Evolutionary conservation across 2,888 invertebrate species (phyloP), one percentile per base, ranked within the genome.

Genomic region (Sisyra nigra): DNA sequence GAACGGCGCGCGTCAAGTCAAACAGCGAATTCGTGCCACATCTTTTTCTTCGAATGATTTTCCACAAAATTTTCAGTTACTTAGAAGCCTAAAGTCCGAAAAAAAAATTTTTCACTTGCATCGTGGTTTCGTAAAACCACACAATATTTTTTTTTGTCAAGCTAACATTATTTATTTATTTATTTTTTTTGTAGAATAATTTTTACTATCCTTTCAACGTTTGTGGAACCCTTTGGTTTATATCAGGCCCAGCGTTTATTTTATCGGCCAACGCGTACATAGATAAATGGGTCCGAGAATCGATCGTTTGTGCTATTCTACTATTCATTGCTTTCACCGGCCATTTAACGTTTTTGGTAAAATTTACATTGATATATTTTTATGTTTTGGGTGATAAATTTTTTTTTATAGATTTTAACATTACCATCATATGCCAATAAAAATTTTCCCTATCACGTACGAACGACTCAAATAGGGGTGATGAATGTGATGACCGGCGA

Each of bases 381-480:
- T n/a, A n/a, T n/a, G n/a, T n/a, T n/a, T n/a, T n/a, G n/a, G n/a
- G n/a, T n/a, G n/a, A n/a, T n/a, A n/a, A n/a, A n/a, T 24, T 5
- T 24, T 5, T 24, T 24, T 48, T 67, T 69, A 3, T 62, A 86
- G 85, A 61, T 83, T 45, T 57, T 91, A 44, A 89, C 89, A 0
- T 65, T 87, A 55, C 92, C 92, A 2, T 80, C 83, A 2, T 78
- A 82, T 46, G 85, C 86, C 0, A 91, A 91, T 57, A 80, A 79
- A 54, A 87, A 87, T 56, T 91, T 92, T 54, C 92, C 92, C 0
- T 92, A 85, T 58, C 91, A 92, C 57, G 87, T 91, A 19, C 66
- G 87, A 42, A 89, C 89, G 0, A 81, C 83, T 1, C 88, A 89
- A 63, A 78, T 81, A 19, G 79, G 78, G 2, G 68, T 76, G 0